Evolutionary conservation across 2,888 invertebrate species (phyloP).

Genomic region (Agonopterix heracliana): DNA sequence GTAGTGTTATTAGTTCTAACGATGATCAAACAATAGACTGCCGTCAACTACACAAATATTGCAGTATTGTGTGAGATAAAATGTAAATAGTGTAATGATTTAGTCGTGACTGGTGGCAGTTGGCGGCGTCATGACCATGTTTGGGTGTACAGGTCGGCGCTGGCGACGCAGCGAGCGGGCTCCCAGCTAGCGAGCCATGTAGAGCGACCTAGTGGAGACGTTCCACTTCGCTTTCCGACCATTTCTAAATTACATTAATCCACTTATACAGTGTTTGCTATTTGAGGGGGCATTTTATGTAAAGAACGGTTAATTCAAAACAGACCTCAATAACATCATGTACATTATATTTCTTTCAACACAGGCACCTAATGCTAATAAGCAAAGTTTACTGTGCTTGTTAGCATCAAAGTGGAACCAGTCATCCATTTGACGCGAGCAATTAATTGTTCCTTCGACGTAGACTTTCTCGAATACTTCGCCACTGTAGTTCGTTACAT

Average conservation of each 20-base stretch:
- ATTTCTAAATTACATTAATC: not conserved
- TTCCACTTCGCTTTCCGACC: not conserved
- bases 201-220: constrained; percentile 23
- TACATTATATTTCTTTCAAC: too few relatives aligned
- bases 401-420: not conserved
- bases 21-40: too few relatives aligned
- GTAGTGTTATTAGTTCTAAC: too few relatives aligned
- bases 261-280: too few relatives aligned
- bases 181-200: constrained; percentile 41
- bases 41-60: constrained; percentile 26
- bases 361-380: too few relatives aligned
- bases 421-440: not conserved
- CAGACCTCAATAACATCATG: too few relatives aligned
- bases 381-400: not conserved
- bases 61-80: constrained; percentile 37
- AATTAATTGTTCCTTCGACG: constrained; percentile 11
- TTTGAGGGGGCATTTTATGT: too few relatives aligned
- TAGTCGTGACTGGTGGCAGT: constrained; percentile 43
- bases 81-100: constrained; percentile 58
- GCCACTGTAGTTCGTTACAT: too few relatives aligned
- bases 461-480: not conserved
- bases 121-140: constrained; percentile 53
- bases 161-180: constrained; percentile 21
- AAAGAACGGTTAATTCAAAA: too few relatives aligned
- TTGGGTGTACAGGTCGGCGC: constrained; percentile 49